Base-by-base conservation (phyloP, 2,888 invertebrate genomes). In the Apamea monoglypha region DNA sequence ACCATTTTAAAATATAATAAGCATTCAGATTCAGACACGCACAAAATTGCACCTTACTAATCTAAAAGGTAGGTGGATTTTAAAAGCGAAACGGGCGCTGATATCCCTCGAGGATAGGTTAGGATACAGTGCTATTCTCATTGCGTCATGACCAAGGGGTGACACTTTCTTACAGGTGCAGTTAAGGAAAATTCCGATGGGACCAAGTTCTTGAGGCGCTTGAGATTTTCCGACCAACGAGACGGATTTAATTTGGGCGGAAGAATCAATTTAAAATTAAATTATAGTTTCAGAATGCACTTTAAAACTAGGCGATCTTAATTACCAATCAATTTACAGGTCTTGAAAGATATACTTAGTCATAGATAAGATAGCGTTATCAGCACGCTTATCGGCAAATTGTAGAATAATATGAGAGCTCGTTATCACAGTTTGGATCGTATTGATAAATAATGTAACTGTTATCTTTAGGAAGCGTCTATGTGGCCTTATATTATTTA, bases 341-440 rank as follows among this genome's bases (percentile, higher is more conserved):
- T 78, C 50, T 69, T 67, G 47, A 61, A 50, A 76, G 75, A 83
- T 74, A 82, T 63, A 68, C 66, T 73, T 66, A 40, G 63, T 40
- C 32, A 50, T 32, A 64, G 90, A 90, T 91, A 90, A 91, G 89
- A 88, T 88, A 83, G 59, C 47, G 68, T 79, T 87, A 91, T 89
- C 91, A 80, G 69, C 40, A 64, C 67, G 82, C 67, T 67, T 89
- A 90, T 88, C 90, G 79, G 70, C 74, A 90, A 90, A 91, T 91
- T 91, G 84, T 80, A 87, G 81, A 88, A 89, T 90, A 88, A 90
- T 84, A 86, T 81, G 77, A 81, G 86, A 82, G 81, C 61, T 40
- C 53, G 80, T 80, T 84, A 88, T 83, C 86, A 70, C 25, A 72
- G 74, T 56, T 47, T 44, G 73, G 29, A 83, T 77, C 69, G 72